Evolutionary conservation across 2,888 invertebrate species (phyloP).

Genomic region (Lithophane ornitopus): DNA sequence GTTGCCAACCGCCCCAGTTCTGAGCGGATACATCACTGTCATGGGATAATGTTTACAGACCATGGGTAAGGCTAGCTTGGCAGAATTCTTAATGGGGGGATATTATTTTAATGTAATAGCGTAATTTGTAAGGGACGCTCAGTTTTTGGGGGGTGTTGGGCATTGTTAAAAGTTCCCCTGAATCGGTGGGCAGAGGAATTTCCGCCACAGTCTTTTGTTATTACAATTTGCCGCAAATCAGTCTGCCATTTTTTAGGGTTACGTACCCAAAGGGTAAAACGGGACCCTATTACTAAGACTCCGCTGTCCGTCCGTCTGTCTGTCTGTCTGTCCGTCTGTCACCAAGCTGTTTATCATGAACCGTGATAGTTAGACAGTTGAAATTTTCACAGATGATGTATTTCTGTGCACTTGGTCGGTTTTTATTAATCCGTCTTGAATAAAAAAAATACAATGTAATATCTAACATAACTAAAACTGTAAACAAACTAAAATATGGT

Average conservation of each 20-base stretch:
- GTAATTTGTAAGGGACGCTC: conserved; percentile 52
- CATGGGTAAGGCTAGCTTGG: conserved; percentile 48
- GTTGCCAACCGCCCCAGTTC: conserved; percentile 19
- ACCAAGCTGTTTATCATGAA: too few species aligned
- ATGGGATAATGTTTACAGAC: conserved; percentile 54
- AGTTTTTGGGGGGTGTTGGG: conserved; percentile 24
- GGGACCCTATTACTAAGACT: too few species aligned
- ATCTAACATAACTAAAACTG: not conserved
- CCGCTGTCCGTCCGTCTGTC: too few species aligned
- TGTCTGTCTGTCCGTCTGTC: too few species aligned
- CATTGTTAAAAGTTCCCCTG: conserved; percentile 20
- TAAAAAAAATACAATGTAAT: not conserved
- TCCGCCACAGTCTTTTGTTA: not conserved
- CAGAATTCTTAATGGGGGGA: conserved; percentile 50
- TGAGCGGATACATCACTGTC: conserved; percentile 63
- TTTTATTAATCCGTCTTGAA: not conserved
- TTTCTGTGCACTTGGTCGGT: too few species aligned
- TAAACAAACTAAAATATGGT: not conserved
- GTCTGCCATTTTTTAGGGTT: not conserved
- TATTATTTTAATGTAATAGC: conserved; percentile 57
- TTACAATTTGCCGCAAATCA: not conserved
- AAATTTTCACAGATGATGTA: too few species aligned
- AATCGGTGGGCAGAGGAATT: not conserved
- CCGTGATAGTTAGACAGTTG: too few species aligned
- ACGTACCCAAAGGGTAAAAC: too few species aligned